Conservation (phyloP, 2,113 vertebrate species). For the Pyrgilauda ruficollis region DNA sequence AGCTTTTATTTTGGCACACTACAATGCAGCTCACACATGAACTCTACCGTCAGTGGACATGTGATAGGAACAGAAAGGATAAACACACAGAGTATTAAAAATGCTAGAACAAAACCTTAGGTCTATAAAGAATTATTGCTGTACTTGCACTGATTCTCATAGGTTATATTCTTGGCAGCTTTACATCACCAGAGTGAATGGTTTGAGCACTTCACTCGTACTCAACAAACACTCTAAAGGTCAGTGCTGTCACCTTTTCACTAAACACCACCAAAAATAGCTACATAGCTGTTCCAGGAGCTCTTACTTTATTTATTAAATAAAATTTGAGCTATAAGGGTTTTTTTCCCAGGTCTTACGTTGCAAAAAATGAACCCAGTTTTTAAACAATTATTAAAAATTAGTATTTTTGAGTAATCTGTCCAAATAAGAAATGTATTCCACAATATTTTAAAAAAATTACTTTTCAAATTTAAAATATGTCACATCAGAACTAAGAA, state of each 20-base stretch:
- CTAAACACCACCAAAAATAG: conserved; percentile 60
- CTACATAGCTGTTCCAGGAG: background rate
- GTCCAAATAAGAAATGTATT: background rate
- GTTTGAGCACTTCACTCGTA: background rate
- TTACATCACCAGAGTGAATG: conserved; percentile 45
- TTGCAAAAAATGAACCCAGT: background rate
- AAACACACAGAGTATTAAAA: conserved; percentile 14
- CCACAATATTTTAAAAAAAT: background rate
- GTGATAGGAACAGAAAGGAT: background rate
- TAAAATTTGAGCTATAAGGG: background rate
- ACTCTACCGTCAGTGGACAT: background rate
- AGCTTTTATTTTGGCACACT: background rate
- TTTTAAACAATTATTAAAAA: background rate
- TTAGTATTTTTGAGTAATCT: background rate
- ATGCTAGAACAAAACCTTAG: conserved; percentile 19
- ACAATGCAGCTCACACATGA: background rate
- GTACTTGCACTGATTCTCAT: conserved; percentile 35
- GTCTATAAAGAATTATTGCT: conserved; percentile 53
- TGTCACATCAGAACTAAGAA: background rate
- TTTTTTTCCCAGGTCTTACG: background rate
- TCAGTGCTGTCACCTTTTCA: conserved; percentile 43
- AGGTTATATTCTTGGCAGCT: conserved; percentile 56
- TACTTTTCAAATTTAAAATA: background rate
- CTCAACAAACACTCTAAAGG: conserved; percentile 55
- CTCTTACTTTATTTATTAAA: conserved; percentile 28